A percentile compares a stretch with the other conserved stretches of the same genome.
These are phyloP conservation scores for Rhinoraja longicauda DNA, from an alignment of 2,797 vertebrate species.

Conservation along the genomic window DNA sequence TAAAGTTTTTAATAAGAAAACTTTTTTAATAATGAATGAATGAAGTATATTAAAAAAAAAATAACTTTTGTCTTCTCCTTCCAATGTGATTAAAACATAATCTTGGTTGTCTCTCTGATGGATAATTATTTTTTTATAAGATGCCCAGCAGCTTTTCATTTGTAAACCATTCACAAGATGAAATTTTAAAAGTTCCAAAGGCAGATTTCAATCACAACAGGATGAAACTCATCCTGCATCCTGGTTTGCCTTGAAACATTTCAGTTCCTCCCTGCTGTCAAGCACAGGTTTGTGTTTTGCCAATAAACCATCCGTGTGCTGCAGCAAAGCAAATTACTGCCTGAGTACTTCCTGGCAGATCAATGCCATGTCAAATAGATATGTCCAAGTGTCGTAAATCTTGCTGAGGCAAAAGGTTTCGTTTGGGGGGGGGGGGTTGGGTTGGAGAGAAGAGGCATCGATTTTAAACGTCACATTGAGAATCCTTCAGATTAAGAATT, in stretches of 20 bases:
- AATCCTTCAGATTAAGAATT: not conserved
- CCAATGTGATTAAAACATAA: not conserved
- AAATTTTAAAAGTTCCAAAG: not conserved
- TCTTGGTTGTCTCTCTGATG: not conserved
- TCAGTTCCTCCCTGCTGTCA: not conserved
- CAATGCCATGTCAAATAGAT: not conserved
- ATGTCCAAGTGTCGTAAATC: not conserved
- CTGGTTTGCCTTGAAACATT: not conserved
- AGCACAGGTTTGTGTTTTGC: constrained; percentile 12
- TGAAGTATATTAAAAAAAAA: not conserved
- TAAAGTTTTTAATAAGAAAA: not conserved
- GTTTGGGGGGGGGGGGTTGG: not conserved
- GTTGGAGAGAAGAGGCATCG: not conserved
- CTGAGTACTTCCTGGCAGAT: not conserved
- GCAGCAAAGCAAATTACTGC: constrained; percentile 9
- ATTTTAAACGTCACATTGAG: not conserved
- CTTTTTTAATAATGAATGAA: not conserved
- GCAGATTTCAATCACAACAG: constrained; percentile 7
- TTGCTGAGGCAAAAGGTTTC: not conserved
- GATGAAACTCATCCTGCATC: not conserved
- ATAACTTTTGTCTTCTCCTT: not conserved
- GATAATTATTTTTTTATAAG: constrained; percentile 11
- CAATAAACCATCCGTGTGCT: not conserved
- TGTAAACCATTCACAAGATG: not conserved
- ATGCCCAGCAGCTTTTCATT: not conserved